Evolutionary conservation across 2,888 invertebrate genomes (phyloP), one percentile per base, ranked within the genome.

Genomic region (Cerastis leucographa): DNA sequence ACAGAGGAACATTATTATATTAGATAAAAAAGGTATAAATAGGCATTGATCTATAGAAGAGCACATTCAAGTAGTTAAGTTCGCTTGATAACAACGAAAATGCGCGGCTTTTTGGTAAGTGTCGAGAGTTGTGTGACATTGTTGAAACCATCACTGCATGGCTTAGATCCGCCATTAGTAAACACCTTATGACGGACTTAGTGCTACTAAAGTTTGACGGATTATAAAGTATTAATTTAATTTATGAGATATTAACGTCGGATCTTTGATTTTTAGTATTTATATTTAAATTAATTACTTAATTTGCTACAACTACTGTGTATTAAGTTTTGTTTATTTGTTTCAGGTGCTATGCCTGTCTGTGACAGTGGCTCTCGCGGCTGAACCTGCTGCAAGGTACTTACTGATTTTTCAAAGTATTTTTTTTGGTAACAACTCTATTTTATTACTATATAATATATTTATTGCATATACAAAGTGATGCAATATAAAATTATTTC

Each of bases 1-100:
- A 92, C 90, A 91, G 90, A 90, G 90, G 92, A 91, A 92, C 92
- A 91, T 92, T 92, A 91, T 94, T 90, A 94, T 94, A 94, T 93
- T 92, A 92, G 92, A 92, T 91, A 92, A 95, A 95, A 94, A 95
- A 93, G 92, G 94, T 96, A 96, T 96, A 96, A 94, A 96, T 95
- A 96, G 92, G 93, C 91, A 90, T 91, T 91, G 91, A 89, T 91
- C 89, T 90, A 92, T 90, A 90, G 91, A 89, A 91, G 89, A 92
- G 88, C 93, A 94, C 96, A 96, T 94, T 96, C 93, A 92, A 90
- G 90, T 92, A 88, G 92, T 91, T 89, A 91, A 90, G 89, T 90
- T 89, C 93, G 91, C 91, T 91, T 90, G 93, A 93, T 90, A 89
- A 91, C 90, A 92, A 93, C 94, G 90, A 91, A 93, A 94, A 96